Base-by-base conservation (phyloP, 2,888 invertebrate species). In the Ischnus inquisitorius region DNA sequence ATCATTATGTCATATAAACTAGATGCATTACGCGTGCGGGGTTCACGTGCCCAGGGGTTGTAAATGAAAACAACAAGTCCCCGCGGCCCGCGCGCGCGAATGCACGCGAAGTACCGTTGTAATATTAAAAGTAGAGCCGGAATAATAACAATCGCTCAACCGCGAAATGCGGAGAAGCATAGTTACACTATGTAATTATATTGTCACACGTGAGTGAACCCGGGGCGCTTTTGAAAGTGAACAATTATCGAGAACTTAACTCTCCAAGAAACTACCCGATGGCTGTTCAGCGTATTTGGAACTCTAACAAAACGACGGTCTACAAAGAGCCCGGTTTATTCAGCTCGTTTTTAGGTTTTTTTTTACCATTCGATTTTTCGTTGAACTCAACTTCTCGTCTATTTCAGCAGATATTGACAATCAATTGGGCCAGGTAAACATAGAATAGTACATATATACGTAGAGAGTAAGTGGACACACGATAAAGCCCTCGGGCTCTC, bases 371-470 rank as follows among this genome's bases (percentile, higher is more conserved):
- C 10, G 51, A 51, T 51, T 51, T 51, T 51, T 51, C 6, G 14
- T 39, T 57, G 54, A 5, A 19, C n/a, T 19, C 8, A 5, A 10
- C 22, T 72, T 16, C 6, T 19, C 22, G 41, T 41, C 6, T 43
- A 43, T 28, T n/a, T 25, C n/a, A 25, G 28, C 1, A 19, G 57
- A 43, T 60, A 72, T 72, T 43, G 60, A 60, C 72, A 46, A 72
- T 72, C 57, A 72, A 72, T 60, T 72, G 41, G 72, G 43, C 43
- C 72, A 43, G 8, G 19, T n/a, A 41, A 57, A 72, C 19, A 51
- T 60, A 60, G n/a, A 60, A n/a, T 41, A 60, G 25, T 10, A 28
- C 16, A 46, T 72, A 57, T 60, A 60, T 51, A 19, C 19, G 19
- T 28, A 5, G 57, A 5, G 57, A 16, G 57, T 19, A 41, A 41